Conservation (phyloP, 2,888 invertebrate genomes). For the Liopterus haemorrhoidalis region DNA sequence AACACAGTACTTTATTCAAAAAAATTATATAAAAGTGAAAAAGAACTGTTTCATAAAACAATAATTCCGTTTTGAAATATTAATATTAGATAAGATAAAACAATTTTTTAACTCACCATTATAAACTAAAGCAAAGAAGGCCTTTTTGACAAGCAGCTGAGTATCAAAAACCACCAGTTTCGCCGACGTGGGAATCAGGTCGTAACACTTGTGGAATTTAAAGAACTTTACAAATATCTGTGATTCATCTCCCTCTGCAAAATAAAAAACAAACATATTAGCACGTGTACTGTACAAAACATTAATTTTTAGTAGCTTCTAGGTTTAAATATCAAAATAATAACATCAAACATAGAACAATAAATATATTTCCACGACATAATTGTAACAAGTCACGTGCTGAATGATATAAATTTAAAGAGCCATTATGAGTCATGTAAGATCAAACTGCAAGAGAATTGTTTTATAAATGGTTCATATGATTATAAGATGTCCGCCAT, state of each 20-base stretch:
- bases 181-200: conserved; percentile 97
- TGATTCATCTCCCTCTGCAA: conserved; percentile 92
- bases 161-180: conserved; percentile 99
- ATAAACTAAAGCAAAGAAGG: conserved; percentile 98
- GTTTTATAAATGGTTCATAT: no score
- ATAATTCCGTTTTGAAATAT: not conserved
- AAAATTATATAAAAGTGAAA: not conserved
- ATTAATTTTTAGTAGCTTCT: conserved; percentile 1
- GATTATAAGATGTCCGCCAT: no score
- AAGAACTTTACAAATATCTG: conserved; percentile 98
- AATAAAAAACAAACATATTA: conserved; percentile 40
- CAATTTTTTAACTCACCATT: conserved; percentile 81
- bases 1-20: not conserved
- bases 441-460: no score
- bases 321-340: conserved; percentile 8
- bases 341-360: conserved; percentile 11
- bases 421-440: no score
- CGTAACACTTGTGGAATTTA: conserved; percentile 99
- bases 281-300: not conserved
- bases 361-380: not conserved
- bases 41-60: not conserved
- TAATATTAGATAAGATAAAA: no score
- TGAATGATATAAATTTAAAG: conserved; percentile 1
- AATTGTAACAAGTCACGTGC: not conserved
- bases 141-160: conserved; percentile 94